Conservation (phyloP, 2,113 vertebrate species). For the Actenoides lindsayi region DNA sequence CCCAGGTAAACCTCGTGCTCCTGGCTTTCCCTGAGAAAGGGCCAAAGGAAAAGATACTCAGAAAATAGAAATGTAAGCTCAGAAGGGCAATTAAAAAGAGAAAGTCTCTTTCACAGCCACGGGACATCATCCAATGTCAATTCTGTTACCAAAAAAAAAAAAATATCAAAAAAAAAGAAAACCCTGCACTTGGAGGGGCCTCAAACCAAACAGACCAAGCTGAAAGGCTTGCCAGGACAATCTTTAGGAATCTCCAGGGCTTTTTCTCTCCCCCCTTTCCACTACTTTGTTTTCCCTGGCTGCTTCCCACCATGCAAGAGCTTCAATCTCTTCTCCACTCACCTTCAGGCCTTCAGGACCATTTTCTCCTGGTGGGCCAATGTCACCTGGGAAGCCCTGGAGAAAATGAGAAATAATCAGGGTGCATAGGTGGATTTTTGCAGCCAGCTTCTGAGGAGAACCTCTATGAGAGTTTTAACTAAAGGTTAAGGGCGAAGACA, state of each 20-base stretch:
- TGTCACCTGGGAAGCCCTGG: slow-evolving; percentile 97
- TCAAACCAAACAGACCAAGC: slow-evolving; percentile 70
- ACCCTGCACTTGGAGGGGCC: slow-evolving; percentile 53
- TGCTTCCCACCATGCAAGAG: neutral
- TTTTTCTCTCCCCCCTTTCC: neutral
- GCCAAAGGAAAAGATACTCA: slow-evolving; percentile 58
- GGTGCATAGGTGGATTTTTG: neutral
- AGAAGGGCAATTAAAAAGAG: slow-evolving; percentile 51
- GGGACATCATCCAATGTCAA: slow-evolving; percentile 73
- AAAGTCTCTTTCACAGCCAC: slow-evolving; percentile 38
- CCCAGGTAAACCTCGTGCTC: slow-evolving; percentile 92
- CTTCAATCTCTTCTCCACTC: slow-evolving; percentile 28
- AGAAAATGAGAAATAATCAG: slow-evolving; percentile 16
- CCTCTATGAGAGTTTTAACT: neutral
- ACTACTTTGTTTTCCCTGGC: slow-evolving; percentile 38
- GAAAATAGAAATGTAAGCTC: slow-evolving; percentile 29
- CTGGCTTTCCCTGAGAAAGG: slow-evolving; percentile 86
- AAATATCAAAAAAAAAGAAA: slow-evolving; percentile 38
- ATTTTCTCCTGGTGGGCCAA: slow-evolving; percentile 94
- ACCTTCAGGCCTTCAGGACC: slow-evolving; percentile 96
- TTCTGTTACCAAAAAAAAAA: slow-evolving; percentile 42
- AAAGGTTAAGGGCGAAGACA: neutral
- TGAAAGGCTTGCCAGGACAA: slow-evolving; percentile 45
- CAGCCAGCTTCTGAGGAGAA: neutral
- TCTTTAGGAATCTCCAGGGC: slow-evolving; percentile 44